phyloP scores from a whole-genome alignment of 2,888 invertebrate genomes.

The Exocentrus adspersus region DNA sequence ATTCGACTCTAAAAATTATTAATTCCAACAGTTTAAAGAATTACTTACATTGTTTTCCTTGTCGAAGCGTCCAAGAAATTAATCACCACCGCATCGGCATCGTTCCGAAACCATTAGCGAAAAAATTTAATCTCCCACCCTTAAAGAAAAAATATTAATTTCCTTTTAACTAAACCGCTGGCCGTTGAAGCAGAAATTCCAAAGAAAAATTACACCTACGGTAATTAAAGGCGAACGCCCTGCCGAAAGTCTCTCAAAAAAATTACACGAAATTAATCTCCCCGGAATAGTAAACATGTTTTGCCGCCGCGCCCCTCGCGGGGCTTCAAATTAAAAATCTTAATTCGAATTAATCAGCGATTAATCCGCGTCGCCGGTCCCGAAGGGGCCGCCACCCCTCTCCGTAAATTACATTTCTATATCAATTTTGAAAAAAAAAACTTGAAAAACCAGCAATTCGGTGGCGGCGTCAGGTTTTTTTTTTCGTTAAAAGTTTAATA shows the following conservation, averaged over 20 bases:
- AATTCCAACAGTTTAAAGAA: too few species aligned
- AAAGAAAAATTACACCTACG: not conserved
- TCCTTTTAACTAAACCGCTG: not conserved
- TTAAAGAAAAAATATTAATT: not conserved
- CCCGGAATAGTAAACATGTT: constrained; percentile 27
- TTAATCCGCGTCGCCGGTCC: constrained; percentile 43
- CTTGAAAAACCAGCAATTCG: too few species aligned
- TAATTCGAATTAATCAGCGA: constrained; percentile 50
- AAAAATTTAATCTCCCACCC: not conserved
- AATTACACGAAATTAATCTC: constrained; percentile 27
- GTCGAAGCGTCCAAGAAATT: not conserved
- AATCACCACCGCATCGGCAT: not conserved
- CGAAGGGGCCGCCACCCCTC: too few species aligned
- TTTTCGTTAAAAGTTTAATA: too few species aligned
- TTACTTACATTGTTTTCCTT: too few species aligned
- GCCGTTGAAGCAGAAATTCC: not conserved
- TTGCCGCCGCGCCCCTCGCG: not conserved
- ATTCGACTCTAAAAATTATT: too few species aligned
- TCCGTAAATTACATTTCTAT: too few species aligned
- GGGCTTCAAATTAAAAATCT: constrained; percentile 40
- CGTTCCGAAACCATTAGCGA: not conserved
- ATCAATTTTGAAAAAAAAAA: too few species aligned
- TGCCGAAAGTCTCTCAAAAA: too few species aligned
- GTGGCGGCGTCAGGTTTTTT: too few species aligned
- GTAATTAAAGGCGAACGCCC: not conserved